Conservation (phyloP, 1,140 invertebrate genomes). For the Caerostris darwini region DNA sequence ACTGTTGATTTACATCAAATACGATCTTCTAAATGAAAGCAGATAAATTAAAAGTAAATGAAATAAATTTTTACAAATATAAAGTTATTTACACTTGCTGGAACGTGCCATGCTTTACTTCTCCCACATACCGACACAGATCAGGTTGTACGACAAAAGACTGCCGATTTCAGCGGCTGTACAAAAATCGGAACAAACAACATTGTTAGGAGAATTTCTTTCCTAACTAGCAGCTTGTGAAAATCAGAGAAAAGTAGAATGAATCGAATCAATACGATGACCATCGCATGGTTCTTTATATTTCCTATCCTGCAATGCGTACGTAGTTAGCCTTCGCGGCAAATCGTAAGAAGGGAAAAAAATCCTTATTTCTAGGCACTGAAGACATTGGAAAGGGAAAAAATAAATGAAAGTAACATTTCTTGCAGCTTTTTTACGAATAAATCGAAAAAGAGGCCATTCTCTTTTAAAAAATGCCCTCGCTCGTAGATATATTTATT, state of each 20-base stretch:
- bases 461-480: neutral
- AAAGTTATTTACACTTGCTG: too few species aligned
- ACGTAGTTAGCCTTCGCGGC: neutral
- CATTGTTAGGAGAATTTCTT: neutral
- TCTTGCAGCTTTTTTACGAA: neutral
- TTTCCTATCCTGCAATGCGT: neutral
- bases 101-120: neutral
- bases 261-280: slow-evolving; percentile 15
- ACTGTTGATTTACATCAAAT: too few species aligned
- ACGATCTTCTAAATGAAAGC: too few species aligned
- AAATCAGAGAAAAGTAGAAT: neutral
- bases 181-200: neutral
- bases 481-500: neutral
- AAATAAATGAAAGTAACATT: neutral
- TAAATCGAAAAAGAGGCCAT: neutral
- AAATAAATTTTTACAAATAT: too few species aligned
- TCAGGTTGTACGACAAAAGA: neutral
- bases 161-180: neutral
- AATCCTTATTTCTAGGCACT: neutral
- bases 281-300: neutral
- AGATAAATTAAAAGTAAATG: too few species aligned
- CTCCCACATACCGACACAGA: neutral
- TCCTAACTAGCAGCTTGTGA: neutral
- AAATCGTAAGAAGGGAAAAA: neutral
- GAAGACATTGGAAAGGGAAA: neutral